Base-by-base conservation (phyloP, 2,888 invertebrate species). In the Campoplex nolae region DNA sequence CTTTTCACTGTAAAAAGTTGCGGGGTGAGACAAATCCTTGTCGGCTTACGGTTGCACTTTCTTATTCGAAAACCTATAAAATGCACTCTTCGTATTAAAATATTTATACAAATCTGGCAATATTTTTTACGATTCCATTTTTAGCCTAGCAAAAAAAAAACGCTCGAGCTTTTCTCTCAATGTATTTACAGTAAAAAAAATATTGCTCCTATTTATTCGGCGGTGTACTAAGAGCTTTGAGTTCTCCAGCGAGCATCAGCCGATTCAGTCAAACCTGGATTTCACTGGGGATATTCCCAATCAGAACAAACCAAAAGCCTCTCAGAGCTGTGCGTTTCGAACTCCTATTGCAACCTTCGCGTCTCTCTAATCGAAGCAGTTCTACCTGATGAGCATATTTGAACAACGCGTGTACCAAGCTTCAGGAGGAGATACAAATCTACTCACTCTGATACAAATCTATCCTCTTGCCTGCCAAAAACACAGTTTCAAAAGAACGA, bases 1-100 rank as follows among this genome's bases (percentile, higher is more conserved):
- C 65, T n/a, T 86, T 87, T 84, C 73, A 56, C 76, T 77, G 42
- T 13, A 11, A 42, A 76, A 28, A 18, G 35, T 67, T 38, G 71
- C 62, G 62, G 38, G 23, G 18, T 54, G 23, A 58, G 48, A 35
- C 48, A 62, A 75, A 83, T 74, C 84, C 54, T 62, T 84, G 58
- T 16, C 23, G 3, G 28, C 62, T 32, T 62, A 32, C 16, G 9
- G 28, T 51, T 18, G 18, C 1, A 51, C 4, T 18, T 7, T 18
- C 51, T 18, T 51, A 51, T 51, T n/a, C 18, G 6, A 51, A 51
- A 51, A 51, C 18, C 18, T 1, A 3, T 51, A 18, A 51, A 51
- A 18, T 16, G 18, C 4, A n/a, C 7, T 6, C 3, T 51, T 6
- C 18, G 18, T 51, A 4, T n/a, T 18, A 6, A 51, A 51, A 3